Conservation (phyloP, 2,113 vertebrate genomes). For the Aleadryas rufinucha region DNA sequence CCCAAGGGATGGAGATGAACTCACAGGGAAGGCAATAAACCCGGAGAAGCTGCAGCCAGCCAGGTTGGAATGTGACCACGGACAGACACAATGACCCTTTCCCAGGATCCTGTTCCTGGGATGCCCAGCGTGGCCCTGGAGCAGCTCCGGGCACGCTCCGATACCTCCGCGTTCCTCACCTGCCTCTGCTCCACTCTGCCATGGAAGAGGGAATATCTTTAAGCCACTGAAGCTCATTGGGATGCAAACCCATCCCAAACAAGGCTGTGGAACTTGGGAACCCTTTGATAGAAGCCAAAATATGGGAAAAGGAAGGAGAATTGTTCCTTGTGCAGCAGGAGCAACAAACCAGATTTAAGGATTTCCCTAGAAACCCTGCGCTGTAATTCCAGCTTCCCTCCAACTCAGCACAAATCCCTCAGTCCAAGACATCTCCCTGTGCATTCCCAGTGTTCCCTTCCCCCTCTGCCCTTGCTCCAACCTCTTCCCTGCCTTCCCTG, state of each 20-base stretch:
- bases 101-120: rapidly evolving
- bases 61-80: neutral
- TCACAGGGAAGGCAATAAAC: neutral
- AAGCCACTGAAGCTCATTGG: neutral
- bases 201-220: neutral
- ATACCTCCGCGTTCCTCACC: neutral
- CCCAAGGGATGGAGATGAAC: neutral
- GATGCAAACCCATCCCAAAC: neutral
- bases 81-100: no score
- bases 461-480: neutral
- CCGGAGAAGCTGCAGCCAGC: neutral
- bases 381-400: neutral
- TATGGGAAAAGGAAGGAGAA: neutral
- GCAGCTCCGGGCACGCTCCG: rapidly evolving
- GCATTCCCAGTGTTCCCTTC: neutral
- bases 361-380: rapidly evolving
- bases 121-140: neutral
- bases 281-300: neutral
- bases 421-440: neutral
- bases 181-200: neutral
- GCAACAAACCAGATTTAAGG: rapidly evolving
- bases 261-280: neutral
- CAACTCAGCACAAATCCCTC: neutral
- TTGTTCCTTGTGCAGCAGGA: neutral
- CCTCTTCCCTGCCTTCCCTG: neutral